A percentile compares a stretch with the other conserved stretches of the same genome.
These are phyloP conservation scores for Antechinus stuartii DNA, from an alignment of 2,113 vertebrate genomes.

Conservation along the genomic window DNA sequence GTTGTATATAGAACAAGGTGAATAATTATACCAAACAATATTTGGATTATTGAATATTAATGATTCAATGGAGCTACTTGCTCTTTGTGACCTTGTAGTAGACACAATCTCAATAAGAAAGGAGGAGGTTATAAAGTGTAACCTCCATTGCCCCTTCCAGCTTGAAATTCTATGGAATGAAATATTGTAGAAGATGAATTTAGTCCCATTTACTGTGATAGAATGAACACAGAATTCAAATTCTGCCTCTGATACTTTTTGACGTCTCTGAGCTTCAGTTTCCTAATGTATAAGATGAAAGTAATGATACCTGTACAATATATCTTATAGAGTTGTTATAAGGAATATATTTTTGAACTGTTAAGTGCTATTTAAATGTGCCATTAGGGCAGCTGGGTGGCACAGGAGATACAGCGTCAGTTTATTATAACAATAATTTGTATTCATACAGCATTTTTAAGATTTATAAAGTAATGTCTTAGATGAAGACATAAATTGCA, in stretches of 20 bases:
- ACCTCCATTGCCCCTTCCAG: background rate
- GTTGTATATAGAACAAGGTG: background rate
- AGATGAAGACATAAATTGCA: background rate
- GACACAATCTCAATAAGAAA: background rate
- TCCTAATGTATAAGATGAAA: background rate
- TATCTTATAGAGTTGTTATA: background rate
- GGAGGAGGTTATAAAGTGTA: background rate
- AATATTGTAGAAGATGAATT: background rate
- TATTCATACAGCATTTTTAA: background rate
- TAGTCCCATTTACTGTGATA: background rate
- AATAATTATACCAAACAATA: background rate
- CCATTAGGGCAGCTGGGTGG: background rate
- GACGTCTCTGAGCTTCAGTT: background rate
- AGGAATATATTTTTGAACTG: background rate
- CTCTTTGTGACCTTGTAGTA: background rate
- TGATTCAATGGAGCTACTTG: background rate
- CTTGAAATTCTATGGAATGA: background rate
- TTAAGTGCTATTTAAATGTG: background rate
- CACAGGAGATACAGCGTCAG: too few relatives aligned
- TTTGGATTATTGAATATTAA: background rate
- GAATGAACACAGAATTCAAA: background rate
- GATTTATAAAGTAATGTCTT: background rate
- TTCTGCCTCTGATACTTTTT: background rate
- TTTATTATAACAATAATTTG: background rate
- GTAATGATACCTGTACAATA: background rate